Evolutionary conservation across 2,113 vertebrate genomes (phyloP), one percentile per base, ranked within the genome.

Genomic region (Psammodynastes pulverulentus): DNA sequence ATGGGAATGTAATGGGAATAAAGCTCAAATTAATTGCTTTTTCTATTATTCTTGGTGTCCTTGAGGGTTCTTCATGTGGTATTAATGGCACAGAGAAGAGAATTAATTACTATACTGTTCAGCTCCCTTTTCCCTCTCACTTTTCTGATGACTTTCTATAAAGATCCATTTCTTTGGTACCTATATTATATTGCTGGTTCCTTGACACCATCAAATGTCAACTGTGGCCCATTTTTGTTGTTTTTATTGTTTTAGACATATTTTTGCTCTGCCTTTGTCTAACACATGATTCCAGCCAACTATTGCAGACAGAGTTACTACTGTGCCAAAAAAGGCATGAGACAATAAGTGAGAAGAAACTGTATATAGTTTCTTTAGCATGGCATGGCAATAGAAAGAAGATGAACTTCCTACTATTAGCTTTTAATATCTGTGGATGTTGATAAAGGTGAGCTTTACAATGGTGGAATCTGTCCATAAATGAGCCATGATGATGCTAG

Each of bases 1-100:
- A 97, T 95, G 88, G 90, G 39, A 94, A 29, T 1, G 92, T 96
- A 96, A 96, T 93, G 93, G 96, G 93, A 97, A 95, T 29, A 95
- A 96, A 96, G 88, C 45, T 24, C 89, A 94, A 91, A 94, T 94
- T 97, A 97, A 97, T 96, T 95, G 46, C 79, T 67, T 94, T 92
- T 94, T 94, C 86, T 93, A 0, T 94, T 92, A 91, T 94, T 94
- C 51, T 46, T 46, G 0, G 29, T 96, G 92, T 92, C 92, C 94
- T 96, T 96, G 94, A 95, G 52, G 43, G 56, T 0, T 62, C 48
- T 94, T 94, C 91, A 56, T 94, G 93, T 95, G 48, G 92, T 94
- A 96, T 93, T 93, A 95, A 95, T 94, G 79, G 43, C 89, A 92
- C 94, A 94, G 34, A 92, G 34, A 54, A 92, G 51, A 10, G 91